phyloP scores from a whole-genome alignment of 2,797 vertebrate species.

The Megalops cyprinoides region DNA sequence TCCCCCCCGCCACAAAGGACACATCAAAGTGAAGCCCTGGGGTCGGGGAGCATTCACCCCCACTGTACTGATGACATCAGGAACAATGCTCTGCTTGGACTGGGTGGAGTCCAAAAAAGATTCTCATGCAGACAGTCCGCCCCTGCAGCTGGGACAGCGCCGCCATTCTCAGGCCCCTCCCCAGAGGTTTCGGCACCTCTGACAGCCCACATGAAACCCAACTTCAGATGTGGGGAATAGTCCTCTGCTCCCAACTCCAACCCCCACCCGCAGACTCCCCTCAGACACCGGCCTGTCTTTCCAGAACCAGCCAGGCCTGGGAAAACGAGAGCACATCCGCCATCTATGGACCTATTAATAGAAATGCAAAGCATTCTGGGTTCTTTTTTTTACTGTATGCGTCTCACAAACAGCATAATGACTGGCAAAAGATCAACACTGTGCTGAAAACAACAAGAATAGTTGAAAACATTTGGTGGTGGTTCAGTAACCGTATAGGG shows the following conservation, averaged over 20 bases:
- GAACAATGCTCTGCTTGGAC: background rate
- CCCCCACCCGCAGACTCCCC: constrained; percentile 5
- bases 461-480: too few species aligned
- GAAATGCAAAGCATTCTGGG: background rate
- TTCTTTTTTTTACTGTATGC: background rate
- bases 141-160: background rate
- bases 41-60: background rate
- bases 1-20: background rate
- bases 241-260: background rate
- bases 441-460: too few species aligned
- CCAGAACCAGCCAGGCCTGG: background rate
- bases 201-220: background rate
- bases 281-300: background rate
- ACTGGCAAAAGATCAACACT: background rate
- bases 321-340: constrained; percentile 12
- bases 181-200: background rate
- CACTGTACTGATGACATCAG: background rate
- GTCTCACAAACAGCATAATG: background rate
- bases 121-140: background rate
- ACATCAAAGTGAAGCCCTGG: background rate
- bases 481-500: background rate
- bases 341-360: constrained; percentile 3
- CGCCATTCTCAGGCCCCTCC: background rate
- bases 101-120: background rate
- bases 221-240: background rate